Conservation (phyloP, 2,888 invertebrate species). For the Hemistola chrysoprasaria region DNA sequence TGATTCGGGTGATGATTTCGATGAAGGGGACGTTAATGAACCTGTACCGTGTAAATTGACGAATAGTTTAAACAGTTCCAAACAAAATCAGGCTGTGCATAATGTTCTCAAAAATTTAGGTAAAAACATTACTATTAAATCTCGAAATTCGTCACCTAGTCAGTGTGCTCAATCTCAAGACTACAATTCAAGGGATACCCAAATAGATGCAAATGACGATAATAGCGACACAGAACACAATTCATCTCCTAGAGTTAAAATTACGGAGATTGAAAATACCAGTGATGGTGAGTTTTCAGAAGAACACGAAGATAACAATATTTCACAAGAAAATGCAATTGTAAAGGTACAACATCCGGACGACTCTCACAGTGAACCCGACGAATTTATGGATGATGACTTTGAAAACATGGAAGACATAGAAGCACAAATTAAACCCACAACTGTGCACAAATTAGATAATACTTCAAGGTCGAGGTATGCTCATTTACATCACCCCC, state of each 20-base stretch:
- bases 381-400: conserved; percentile 41
- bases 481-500: too few species aligned
- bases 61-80: conserved; percentile 11
- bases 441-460: conserved; percentile 36
- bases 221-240: conserved; percentile 46
- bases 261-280: conserved; percentile 53
- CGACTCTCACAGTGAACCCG: conserved; percentile 47
- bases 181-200: conserved; percentile 33
- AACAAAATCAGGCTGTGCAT: conserved; percentile 39
- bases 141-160: conserved; percentile 50
- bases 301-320: conserved; percentile 28
- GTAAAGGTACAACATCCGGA: conserved; percentile 53
- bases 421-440: conserved; percentile 45
- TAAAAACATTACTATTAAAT: conserved; percentile 63
- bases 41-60: conserved; percentile 3
- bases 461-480: conserved; percentile 28
- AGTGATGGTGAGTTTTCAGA: conserved; percentile 41
- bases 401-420: conserved; percentile 34
- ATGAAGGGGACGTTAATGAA: conserved; percentile 23
- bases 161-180: conserved; percentile 32
- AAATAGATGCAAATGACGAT: conserved; percentile 30
- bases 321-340: conserved; percentile 36
- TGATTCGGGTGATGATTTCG: conserved; percentile 26
- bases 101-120: conserved; percentile 59
- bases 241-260: conserved; percentile 50